phyloP scores from a whole-genome alignment of 2,888 invertebrate genomes.

The Axea sp. region DNA sequence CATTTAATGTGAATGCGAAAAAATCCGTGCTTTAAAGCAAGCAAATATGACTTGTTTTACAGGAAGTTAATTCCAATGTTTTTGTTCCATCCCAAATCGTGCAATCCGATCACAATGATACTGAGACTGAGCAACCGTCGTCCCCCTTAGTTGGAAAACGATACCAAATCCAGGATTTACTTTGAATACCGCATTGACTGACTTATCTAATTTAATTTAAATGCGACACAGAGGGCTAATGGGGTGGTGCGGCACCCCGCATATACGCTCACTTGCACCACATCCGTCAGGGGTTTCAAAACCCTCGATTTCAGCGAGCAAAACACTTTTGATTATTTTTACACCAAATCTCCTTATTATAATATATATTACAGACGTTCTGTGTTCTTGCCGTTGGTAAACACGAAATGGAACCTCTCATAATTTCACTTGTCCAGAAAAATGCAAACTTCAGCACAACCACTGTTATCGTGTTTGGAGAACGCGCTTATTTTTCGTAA shows the following conservation, averaged over 20 bases:
- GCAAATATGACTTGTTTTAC: slow-evolving; percentile 41
- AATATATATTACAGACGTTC: slow-evolving; percentile 44
- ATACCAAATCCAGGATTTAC: slow-evolving; percentile 74
- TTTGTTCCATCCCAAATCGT: slow-evolving; percentile 26
- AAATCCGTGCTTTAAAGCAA: slow-evolving; percentile 9
- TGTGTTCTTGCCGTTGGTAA: too few relatives aligned
- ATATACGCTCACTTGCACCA: slow-evolving; percentile 8
- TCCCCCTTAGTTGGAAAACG: slow-evolving; percentile 40
- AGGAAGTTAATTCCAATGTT: slow-evolving; percentile 48
- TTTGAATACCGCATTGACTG: slow-evolving; percentile 77
- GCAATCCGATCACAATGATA: slow-evolving; percentile 36
- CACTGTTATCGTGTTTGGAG: too few relatives aligned
- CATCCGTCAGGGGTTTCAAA: slow-evolving; percentile 1
- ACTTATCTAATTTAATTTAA: slow-evolving; percentile 79
- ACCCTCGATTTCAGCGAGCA: slow-evolving; percentile 18
- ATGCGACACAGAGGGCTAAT: slow-evolving; percentile 67
- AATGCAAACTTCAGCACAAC: too few relatives aligned
- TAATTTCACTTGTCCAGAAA: too few relatives aligned
- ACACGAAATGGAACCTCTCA: too few relatives aligned
- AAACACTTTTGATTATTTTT: slow-evolving; percentile 51
- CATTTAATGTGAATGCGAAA: too few relatives aligned
- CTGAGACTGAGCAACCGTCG: slow-evolving; percentile 18
- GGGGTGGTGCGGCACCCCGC: slow-evolving; percentile 17
- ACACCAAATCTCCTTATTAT: slow-evolving; percentile 48
- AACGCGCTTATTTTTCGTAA: too few relatives aligned